Evolutionary conservation across 2,888 invertebrate genomes (phyloP).

Genomic region (Anarsia innoxiella): DNA sequence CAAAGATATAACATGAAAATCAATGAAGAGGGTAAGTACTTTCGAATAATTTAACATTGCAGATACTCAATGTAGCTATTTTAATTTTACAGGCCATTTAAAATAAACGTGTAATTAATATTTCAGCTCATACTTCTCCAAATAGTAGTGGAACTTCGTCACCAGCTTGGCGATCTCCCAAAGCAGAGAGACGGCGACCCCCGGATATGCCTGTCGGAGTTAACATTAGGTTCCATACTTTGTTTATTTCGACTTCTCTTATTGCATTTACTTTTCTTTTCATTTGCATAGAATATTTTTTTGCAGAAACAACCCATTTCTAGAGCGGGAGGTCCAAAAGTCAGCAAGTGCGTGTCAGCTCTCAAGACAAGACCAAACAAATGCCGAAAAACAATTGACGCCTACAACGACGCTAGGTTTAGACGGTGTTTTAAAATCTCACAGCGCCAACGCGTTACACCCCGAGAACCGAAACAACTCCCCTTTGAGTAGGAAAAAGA

Average conservation of each 20-base stretch:
- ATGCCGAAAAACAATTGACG: constrained; percentile 41
- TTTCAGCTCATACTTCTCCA: constrained; percentile 55
- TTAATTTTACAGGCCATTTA: background rate
- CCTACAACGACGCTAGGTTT: constrained; percentile 32
- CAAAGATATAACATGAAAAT: constrained; percentile 80
- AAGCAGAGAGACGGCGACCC: constrained; percentile 74
- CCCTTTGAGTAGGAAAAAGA: constrained; percentile 21
- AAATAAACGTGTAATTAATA: constrained; percentile 1
- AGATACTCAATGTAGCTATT: background rate
- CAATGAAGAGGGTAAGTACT: constrained; percentile 69
- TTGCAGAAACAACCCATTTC: constrained; percentile 68
- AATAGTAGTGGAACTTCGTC: constrained; percentile 79
- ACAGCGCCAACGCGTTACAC: constrained; percentile 61
- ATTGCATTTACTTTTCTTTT: background rate
- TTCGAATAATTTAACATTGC: background rate
- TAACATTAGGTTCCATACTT: constrained; percentile 70
- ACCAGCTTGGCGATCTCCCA: constrained; percentile 79
- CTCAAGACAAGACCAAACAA: constrained; percentile 52
- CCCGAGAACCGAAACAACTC: constrained; percentile 35
- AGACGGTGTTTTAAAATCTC: constrained; percentile 63
- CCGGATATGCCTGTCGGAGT: constrained; percentile 68
- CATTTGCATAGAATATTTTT: too few relatives aligned
- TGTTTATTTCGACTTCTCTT: too few relatives aligned
- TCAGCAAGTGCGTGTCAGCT: constrained; percentile 77
- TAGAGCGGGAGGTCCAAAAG: constrained; percentile 77